Evolutionary conservation across 2,888 invertebrate species (phyloP), one percentile per base, ranked within the genome.

Genomic region (Eupelmus urozonus): DNA sequence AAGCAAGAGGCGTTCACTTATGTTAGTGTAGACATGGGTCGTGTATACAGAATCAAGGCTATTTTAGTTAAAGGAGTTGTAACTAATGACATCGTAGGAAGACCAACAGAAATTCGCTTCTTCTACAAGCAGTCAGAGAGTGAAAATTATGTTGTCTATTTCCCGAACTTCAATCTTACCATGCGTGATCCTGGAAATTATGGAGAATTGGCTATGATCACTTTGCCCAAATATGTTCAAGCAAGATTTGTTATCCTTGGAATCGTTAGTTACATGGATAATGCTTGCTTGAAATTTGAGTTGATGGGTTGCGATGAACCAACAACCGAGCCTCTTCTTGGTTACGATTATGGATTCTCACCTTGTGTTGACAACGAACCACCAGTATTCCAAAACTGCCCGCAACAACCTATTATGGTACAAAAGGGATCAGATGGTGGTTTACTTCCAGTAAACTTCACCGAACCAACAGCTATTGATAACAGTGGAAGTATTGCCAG

Each of bases 121-220:
- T 98, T 98, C 92, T 98, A 98, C 90, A 98, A 98, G 90, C 96
- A 97, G 91, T 94, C 96, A 25, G 97, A 97, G 90, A 94, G 92
- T 84, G 98, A 98, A 87, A 98, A 98, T 87, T 98, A 97, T 87
- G 97, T 98, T 2, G 97, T 98, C 0, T 98, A 98, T 87, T 98
- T 97, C 92, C 98, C 98, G 63, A 98, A 98, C 88, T 97, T 97
- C 89, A 98, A 97, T 89, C 90, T 97, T 62, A 97, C 97, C 0
- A 97, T 97, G 94, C 92, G 97, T 84, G 97, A 97, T 89, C 97
- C 97, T n/a, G 97, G 97, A 85, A 96, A 98, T 90, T 98, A 98
- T 87, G 98, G 98, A 72, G 98, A 98, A 91, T 90, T 98, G 73
- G 97, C 98, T 0, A 97, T 98, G 95, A 98, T 98, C 81, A 97